Percentiles rank a stretch among this genome's conserved stretches.
phyloP scores from a whole-genome alignment of 2,113 vertebrate species.

The Oreochromis niloticus region DNA sequence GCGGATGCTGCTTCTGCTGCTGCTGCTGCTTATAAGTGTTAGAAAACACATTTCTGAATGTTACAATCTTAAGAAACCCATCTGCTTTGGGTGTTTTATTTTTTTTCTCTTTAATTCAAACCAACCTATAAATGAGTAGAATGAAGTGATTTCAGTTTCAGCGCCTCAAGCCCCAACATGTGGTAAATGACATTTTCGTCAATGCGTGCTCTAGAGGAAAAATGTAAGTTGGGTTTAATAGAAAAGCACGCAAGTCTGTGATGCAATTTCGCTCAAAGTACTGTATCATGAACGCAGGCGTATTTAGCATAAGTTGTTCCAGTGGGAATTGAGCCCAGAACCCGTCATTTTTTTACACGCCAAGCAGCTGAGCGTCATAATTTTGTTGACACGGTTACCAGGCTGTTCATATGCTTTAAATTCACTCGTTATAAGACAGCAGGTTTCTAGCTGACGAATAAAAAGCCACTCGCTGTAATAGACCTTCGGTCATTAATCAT shows the following conservation, averaged over 20 bases:
- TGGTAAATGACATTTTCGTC: background rate
- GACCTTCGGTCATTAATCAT: background rate
- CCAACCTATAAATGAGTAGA: constrained; percentile 4
- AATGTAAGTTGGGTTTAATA: background rate
- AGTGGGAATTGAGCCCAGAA: background rate
- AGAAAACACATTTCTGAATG: background rate
- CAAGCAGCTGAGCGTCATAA: background rate
- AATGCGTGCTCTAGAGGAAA: background rate
- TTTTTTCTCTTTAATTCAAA: constrained; percentile 9
- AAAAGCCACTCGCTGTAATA: background rate
- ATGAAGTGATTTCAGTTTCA: background rate
- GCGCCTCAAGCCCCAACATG: background rate
- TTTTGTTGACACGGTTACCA: background rate
- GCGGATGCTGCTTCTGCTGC: background rate
- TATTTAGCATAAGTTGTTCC: background rate
- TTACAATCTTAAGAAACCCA: constrained; percentile 2
- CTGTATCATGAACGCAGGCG: background rate
- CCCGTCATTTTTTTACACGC: background rate
- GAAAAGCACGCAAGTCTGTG: background rate
- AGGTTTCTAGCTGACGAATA: background rate
- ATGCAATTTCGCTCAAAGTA: background rate
- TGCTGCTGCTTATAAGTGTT: background rate
- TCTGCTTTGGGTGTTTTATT: background rate
- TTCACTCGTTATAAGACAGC: background rate
- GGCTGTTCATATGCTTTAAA: background rate